A percentile compares a stretch with the other conserved stretches of the same genome.
Conservation (phyloP, 2,113 vertebrate species). For the Fulica atra region DNA sequence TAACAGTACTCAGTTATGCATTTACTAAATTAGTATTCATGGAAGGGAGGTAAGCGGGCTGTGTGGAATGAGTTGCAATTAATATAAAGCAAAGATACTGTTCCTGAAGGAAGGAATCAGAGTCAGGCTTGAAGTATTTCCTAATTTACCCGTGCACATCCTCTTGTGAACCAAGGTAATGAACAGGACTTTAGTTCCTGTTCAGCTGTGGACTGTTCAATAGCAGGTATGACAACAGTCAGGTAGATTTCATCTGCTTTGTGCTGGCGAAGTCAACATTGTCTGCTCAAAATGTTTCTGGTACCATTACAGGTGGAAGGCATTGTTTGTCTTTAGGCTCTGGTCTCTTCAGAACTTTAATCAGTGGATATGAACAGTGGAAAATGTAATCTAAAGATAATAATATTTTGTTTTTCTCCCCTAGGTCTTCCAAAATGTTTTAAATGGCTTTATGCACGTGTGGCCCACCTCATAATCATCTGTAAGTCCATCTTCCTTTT, state of each 20-base stretch:
- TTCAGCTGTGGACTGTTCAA: not conserved
- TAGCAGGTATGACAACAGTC: accelerated
- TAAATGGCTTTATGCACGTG: not conserved
- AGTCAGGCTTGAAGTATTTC: not conserved
- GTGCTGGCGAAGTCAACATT: not conserved
- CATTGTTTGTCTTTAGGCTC: not conserved
- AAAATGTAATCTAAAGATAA: not conserved
- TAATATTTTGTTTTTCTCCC: not conserved
- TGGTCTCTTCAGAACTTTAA: not conserved
- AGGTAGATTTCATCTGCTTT: not conserved
- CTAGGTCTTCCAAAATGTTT: not conserved
- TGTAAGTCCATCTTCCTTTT: not conserved
- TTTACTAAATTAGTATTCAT: not conserved
- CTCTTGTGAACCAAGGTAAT: not conserved
- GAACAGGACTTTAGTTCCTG: not conserved
- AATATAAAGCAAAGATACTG: not conserved
- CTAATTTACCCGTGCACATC: not conserved
- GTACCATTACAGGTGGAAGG: not conserved
- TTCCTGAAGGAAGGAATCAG: not conserved
- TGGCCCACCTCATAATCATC: not conserved
- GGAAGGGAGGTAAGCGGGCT: not conserved
- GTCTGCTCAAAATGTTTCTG: not conserved
- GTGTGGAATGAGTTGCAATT: not conserved
- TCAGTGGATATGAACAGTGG: not conserved
- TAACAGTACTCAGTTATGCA: not conserved